Evolutionary conservation across 2,797 vertebrate species (phyloP), one percentile per base, ranked within the genome.

Genomic region (Morelia viridis): DNA sequence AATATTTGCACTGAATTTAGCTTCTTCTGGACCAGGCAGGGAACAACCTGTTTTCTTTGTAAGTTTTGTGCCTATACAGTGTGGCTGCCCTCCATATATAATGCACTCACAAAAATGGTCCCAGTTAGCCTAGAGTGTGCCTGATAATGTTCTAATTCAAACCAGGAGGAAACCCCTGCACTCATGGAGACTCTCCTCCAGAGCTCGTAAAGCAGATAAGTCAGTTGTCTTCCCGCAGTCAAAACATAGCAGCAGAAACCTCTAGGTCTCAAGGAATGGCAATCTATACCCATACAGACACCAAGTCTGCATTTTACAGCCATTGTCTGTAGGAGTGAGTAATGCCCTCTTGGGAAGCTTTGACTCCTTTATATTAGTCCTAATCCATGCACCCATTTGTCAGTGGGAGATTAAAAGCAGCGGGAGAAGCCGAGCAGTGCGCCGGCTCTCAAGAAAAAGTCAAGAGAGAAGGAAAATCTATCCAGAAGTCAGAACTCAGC

Each of bases 391-490:
- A 89, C 28, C 7, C 0, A 0, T 88, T 22, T 92, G 35, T 90
- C 84, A 93, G 31, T 22, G 56, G 26, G 22, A 94, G 71, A 91
- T 90, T 61, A 89, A 94, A 93, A 91, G 80, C 86, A 92, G 57
- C 19, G 91, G 88, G 24, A 93, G 15, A 71, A 92, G 46, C 57
- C 53, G 15, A 94, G 26, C 65, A 60, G 87, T 9, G 17, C 1
- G 19, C 0, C 60, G 1, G 9, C 28, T 93, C 53, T 90, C 22
- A 91, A 85, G 60, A 93, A 92, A 57, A 68, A 83, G n/a, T 91
- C 62, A 26, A 60, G 41, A 90, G 87, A 28, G 24, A 93, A 93
- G 28, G 71, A 6, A 92, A 87, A 94, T 85, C 62, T 87, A 53
- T 26, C 58, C 62, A 50, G 56, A 31, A 92, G 53, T 24, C 50